Conservation (phyloP, 2,113 vertebrate genomes). For the Mesitornis unicolor region DNA sequence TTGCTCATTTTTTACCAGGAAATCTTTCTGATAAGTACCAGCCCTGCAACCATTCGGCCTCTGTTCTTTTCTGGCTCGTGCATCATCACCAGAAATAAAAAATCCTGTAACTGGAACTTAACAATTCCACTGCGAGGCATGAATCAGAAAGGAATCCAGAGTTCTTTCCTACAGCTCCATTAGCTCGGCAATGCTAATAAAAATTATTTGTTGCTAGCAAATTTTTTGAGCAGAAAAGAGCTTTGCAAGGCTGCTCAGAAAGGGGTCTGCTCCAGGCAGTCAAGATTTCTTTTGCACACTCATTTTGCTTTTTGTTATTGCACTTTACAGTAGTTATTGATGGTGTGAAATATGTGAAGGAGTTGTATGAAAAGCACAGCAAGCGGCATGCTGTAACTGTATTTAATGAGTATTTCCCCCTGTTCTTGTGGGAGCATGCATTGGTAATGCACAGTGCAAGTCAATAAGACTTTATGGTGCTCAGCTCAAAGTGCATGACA, state of each 20-base stretch:
- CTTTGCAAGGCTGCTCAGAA: neutral
- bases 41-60: neutral
- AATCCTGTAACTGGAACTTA: slow-evolving; percentile 27
- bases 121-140: slow-evolving; percentile 35
- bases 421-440: neutral
- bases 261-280: neutral
- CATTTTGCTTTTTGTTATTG: neutral
- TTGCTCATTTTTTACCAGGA: neutral
- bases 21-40: neutral
- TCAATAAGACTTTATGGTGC: neutral
- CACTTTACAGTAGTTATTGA: neutral
- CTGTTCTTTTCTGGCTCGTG: slow-evolving; percentile 38
- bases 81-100: slow-evolving; percentile 23
- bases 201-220: neutral
- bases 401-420: neutral
- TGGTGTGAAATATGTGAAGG: neutral
- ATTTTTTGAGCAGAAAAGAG: neutral
- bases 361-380: neutral
- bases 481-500: neutral
- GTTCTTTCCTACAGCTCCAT: slow-evolving; percentile 22
- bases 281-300: neutral
- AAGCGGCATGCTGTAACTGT: neutral
- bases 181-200: slow-evolving; percentile 27
- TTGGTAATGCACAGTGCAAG: neutral
- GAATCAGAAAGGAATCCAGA: slow-evolving; percentile 49